These are phyloP conservation scores for Melanotaenia boesemani DNA, from an alignment of 2,797 vertebrate species.

Conservation along the genomic window DNA sequence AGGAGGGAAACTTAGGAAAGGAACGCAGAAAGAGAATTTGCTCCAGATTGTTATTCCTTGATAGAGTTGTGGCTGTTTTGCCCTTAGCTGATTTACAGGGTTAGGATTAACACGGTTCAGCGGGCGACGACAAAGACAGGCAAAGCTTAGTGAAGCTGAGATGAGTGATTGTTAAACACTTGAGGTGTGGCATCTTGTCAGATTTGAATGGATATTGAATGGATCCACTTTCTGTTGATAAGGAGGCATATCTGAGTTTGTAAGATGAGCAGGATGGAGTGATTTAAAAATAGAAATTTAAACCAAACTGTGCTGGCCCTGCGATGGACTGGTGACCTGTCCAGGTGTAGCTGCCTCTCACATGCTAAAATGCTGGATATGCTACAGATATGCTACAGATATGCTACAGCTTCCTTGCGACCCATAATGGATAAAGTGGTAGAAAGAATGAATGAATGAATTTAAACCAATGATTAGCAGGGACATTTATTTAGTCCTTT, in stretches of 20 bases:
- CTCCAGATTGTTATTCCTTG: constrained; percentile 34
- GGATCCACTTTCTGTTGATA: neutral
- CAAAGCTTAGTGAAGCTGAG: neutral
- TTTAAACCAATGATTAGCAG: neutral
- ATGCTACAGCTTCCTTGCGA: too few species aligned
- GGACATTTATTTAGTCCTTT: neutral
- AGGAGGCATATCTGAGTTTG: neutral
- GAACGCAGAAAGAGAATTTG: constrained; percentile 38
- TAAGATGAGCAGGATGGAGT: neutral
- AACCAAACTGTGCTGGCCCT: neutral
- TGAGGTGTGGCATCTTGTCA: constrained; percentile 9
- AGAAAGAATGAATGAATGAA: too few species aligned
- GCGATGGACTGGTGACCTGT: too few species aligned
- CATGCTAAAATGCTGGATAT: too few species aligned
- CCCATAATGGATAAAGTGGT: too few species aligned
- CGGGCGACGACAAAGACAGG: neutral
- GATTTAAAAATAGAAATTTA: constrained; percentile 3
- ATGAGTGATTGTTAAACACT: neutral
- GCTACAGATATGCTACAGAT: too few species aligned
- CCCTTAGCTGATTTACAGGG: neutral
- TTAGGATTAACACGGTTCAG: neutral
- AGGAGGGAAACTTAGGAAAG: constrained; percentile 19
- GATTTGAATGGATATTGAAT: constrained; percentile 7
- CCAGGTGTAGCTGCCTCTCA: too few species aligned
- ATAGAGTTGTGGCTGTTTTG: constrained; percentile 18